phyloP scores from a whole-genome alignment of 1,140 invertebrate species.

The Polypedilum vanderplanki region DNA sequence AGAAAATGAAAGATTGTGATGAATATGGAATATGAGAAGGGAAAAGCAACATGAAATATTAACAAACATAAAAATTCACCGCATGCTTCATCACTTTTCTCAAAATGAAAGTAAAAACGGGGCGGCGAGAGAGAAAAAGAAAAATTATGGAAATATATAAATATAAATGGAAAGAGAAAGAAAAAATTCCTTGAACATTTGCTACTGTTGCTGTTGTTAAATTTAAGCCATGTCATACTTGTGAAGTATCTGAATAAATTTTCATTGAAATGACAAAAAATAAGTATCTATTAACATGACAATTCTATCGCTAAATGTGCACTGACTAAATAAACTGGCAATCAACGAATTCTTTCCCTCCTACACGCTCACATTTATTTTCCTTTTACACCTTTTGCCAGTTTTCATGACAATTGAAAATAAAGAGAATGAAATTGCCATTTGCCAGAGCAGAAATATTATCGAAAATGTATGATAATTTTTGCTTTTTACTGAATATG shows the following conservation, averaged over 20 bases:
- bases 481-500: neutral
- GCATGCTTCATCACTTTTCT: constrained; percentile 22
- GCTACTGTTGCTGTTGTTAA: neutral
- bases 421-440: neutral
- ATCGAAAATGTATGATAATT: constrained; percentile 15
- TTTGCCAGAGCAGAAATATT: neutral
- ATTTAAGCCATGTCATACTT: neutral
- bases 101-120: neutral
- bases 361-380: neutral
- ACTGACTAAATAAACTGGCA: constrained; percentile 11
- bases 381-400: neutral
- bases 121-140: neutral
- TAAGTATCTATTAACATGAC: constrained; percentile 22
- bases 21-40: neutral
- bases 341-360: neutral
- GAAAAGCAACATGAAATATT: constrained; percentile 22
- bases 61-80: constrained; percentile 20
- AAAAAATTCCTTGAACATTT: neutral
- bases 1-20: neutral
- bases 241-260: constrained; percentile 3
- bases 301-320: constrained; percentile 24
- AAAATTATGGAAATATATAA: constrained; percentile 18
- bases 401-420: neutral
- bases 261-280: neutral
- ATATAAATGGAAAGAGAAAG: neutral